These are phyloP conservation scores for Parnassius smintheus DNA, from an alignment of 2,888 invertebrate species.

Conservation along the genomic window DNA sequence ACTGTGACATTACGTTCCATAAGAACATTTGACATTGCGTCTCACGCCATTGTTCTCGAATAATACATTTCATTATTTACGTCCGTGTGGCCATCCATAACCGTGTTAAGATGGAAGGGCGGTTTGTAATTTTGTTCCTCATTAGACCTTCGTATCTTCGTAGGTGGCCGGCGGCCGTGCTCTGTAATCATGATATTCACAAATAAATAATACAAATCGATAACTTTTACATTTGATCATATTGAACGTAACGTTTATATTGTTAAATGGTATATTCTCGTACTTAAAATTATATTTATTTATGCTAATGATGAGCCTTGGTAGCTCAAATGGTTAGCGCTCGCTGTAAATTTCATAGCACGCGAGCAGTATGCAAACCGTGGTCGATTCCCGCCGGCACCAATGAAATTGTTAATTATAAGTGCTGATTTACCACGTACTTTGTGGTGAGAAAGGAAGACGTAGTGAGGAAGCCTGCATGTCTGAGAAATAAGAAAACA, in stretches of 20 bases:
- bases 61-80: constrained; percentile 6
- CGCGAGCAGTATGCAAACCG: too few relatives aligned
- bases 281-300: too few relatives aligned
- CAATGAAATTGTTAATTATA: too few relatives aligned
- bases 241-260: constrained; percentile 29
- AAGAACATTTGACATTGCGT: constrained; percentile 9
- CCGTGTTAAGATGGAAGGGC: constrained; percentile 7
- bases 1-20: not conserved
- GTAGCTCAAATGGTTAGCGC: too few relatives aligned
- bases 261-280: constrained; percentile 22
- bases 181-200: constrained; percentile 42
- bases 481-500: too few relatives aligned
- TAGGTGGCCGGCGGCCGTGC: constrained; percentile 33
- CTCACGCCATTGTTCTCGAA: constrained; percentile 19
- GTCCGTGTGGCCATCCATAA: constrained; percentile 13
- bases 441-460: too few relatives aligned
- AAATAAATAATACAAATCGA: constrained; percentile 37
- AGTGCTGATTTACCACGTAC: too few relatives aligned
- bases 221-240: constrained; percentile 30
- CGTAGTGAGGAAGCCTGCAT: too few relatives aligned
- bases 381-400: too few relatives aligned
- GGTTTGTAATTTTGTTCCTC: constrained; percentile 34
- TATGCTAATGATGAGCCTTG: not conserved
- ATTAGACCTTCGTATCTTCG: constrained; percentile 36
- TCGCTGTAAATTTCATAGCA: too few relatives aligned